Conservation (phyloP, 2,113 vertebrate genomes). For the Atherinomorus stipes region DNA sequence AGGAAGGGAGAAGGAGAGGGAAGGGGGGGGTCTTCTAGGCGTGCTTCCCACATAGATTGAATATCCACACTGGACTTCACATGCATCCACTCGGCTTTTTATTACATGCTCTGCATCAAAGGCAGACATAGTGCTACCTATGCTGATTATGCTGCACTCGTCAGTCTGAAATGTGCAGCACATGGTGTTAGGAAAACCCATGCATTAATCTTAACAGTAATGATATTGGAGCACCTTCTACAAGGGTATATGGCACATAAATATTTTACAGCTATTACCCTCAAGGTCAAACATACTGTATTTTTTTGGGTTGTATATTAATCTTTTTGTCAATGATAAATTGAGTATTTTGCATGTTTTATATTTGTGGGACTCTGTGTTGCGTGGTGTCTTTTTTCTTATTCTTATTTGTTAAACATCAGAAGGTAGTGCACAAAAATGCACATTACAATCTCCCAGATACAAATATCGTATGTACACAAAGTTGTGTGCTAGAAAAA, state of each 20-base stretch:
- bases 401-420: neutral
- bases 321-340: conserved; percentile 40
- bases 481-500: neutral
- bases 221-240: conserved; percentile 52
- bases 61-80: conserved; percentile 60
- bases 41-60: conserved; percentile 63
- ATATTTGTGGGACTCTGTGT: neutral
- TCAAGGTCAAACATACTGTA: conserved; percentile 49
- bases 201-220: conserved; percentile 61
- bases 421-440: neutral
- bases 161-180: conserved; percentile 64
- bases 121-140: conserved; percentile 58
- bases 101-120: conserved; percentile 65
- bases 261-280: conserved; percentile 61
- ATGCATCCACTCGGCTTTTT: conserved; percentile 51
- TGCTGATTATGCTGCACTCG: conserved; percentile 68
- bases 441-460: neutral
- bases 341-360: conserved; percentile 12
- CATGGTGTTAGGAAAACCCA: conserved; percentile 56
- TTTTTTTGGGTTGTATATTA: conserved; percentile 55
- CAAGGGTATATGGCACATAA: conserved; percentile 48
- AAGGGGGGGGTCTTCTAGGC: conserved; percentile 35
- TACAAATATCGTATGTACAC: neutral
- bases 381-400: neutral
- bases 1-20: too few species aligned